Evolutionary conservation across 2,888 invertebrate genomes (phyloP), one percentile per base, ranked within the genome.

Genomic region (Diplazon laetatorius): DNA sequence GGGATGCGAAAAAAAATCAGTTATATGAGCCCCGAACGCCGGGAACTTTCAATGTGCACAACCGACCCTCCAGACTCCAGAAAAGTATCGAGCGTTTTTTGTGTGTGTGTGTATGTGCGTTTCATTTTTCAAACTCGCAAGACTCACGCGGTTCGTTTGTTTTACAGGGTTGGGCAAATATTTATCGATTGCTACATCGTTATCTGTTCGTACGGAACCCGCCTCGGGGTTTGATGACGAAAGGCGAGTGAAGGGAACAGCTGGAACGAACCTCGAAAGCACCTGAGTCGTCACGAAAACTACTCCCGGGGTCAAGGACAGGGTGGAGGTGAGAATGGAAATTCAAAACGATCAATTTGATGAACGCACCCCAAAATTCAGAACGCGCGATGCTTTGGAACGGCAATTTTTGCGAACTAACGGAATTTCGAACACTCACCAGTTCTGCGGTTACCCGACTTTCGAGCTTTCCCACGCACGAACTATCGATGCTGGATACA

Each of bases 271-370:
- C 25, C 25, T 1, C 52, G n/a, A 52, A n/a, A 25, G 25, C 52
- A 52, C 52, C 52, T 52, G 25, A 52, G n/a, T n/a, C n/a, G 52
- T 22, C 50, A 50, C 22, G 22, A 10, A 22, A 50, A 22, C 25
- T n/a, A 1, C 52, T 12, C n/a, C 6, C 16, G n/a, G 25, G 4
- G n/a, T 14, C 52, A 14, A 52, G 25, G n/a, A 10, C 12, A 5
- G 12, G 25, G 25, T n/a, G 52, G 12, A n/a, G n/a, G n/a, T n/a
- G n/a, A n/a, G n/a, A n/a, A n/a, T n/a, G n/a, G n/a, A n/a, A n/a
- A n/a, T n/a, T n/a, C n/a, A n/a, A n/a, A n/a, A n/a, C n/a, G n/a
- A n/a, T n/a, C n/a, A n/a, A n/a, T n/a, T n/a, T n/a, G n/a, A n/a
- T n/a, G n/a, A n/a, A n/a, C n/a, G n/a, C n/a, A n/a, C n/a, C n/a